Conservation (phyloP, 2,797 vertebrate species). For the Xiphophorus birchmanni region DNA sequence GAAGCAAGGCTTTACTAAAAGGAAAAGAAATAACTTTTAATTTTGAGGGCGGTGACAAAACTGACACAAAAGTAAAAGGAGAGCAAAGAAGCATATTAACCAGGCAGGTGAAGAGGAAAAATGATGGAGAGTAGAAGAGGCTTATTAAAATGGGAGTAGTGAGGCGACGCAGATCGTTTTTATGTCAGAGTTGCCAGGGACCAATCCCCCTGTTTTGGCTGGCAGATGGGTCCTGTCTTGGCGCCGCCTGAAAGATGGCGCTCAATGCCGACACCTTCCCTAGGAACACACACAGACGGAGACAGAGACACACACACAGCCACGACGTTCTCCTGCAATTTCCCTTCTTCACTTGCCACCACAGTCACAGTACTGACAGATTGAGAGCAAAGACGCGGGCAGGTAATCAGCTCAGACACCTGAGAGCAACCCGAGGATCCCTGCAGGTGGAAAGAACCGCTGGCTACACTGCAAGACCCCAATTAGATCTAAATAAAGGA, state of each 20-base stretch:
- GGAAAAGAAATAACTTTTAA: conserved; percentile 10
- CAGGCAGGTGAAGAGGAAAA: conserved; percentile 20
- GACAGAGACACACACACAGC: conserved; percentile 18
- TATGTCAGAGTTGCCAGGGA: conserved; percentile 41
- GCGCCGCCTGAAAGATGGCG: conserved; percentile 70
- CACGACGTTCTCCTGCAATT: conserved; percentile 49
- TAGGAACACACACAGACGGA: conserved; percentile 17
- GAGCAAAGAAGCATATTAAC: conserved; percentile 24
- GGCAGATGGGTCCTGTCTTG: conserved; percentile 73
- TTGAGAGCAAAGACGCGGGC: conserved; percentile 82
- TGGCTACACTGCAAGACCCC: conserved; percentile 59
- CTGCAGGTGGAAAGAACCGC: conserved; percentile 46
- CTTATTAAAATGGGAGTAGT: conserved; percentile 47
- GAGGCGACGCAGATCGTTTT: conserved; percentile 32
- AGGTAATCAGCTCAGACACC: conserved; percentile 81
- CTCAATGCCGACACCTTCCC: conserved; percentile 40
- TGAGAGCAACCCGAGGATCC: conserved; percentile 73
- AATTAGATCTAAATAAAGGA: conserved; percentile 60
- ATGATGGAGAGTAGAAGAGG: conserved; percentile 20
- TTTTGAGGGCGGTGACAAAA: conserved; percentile 15
- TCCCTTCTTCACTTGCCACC: conserved; percentile 58
- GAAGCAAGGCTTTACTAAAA: conserved; percentile 28
- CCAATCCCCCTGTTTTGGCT: conserved; percentile 57
- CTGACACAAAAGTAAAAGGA: conserved; percentile 1
- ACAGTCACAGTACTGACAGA: conserved; percentile 75